Evolutionary conservation across 2,113 vertebrate species (phyloP), one percentile per base, ranked within the genome.

Genomic region (Takifugu bimaculatus): DNA sequence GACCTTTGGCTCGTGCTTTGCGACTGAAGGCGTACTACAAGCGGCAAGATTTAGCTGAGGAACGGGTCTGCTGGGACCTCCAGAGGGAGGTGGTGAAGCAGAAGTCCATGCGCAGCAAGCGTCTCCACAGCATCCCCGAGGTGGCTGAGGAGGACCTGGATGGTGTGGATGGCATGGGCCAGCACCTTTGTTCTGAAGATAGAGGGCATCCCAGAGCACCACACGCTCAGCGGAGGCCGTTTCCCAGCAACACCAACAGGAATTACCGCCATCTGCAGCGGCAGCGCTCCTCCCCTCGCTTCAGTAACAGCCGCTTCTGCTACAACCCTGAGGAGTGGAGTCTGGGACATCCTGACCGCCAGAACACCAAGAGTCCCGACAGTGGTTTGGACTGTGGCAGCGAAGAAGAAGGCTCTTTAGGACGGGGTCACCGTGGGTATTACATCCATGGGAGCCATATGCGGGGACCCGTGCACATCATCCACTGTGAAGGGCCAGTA

Each of bases 351-450:
- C 66, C 60, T 52, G 82, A 91, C 72, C 88, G 92, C 6, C 88
- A 87, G 47, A 88, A 84, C 80, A 91, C 92, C 3, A 91, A 95
- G 61, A 98, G 97, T 84, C 95, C 96, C 0, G 97, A 97, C 92
- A 98, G 96, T 2, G 96, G 96, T n/a, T 86, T 98, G 64, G 97
- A 97, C 87, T 98, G 97, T 2, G 96, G 95, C 61, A 97, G 97
- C 1, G 94, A 97, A 81, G 96, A 99, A 51, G 96, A 97, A 6
- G 93, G 92, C 2, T 90, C 88, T 12, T 63, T 91, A 9, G 90
- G 86, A 75, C 80, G 91, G 1, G 87, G 77, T 2, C 75, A 87
- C 59, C 74, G 75, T 27, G 77, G 79, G 28, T 89, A 84, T 82
- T 78, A 85, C n/a, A 68, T 78, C 0, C 80, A 85, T 0, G 50